Base-by-base conservation (phyloP, 2,113 vertebrate genomes). In the Melanerpes aurifrons region DNA sequence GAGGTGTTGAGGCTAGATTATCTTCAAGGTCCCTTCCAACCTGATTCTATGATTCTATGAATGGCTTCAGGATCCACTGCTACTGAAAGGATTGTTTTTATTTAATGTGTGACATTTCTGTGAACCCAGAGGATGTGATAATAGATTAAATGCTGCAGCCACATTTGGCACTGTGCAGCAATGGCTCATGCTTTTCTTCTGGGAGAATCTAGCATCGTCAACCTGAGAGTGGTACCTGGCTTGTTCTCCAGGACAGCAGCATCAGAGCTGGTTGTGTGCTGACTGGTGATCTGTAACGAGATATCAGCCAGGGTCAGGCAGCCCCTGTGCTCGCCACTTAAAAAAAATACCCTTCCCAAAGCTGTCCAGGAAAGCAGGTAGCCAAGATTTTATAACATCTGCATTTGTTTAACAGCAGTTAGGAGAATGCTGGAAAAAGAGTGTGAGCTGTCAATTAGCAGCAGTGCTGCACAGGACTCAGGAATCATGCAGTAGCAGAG, bases 271-370 rank as follows among this genome's bases (percentile, higher is more conserved):
- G 86, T 73, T 79, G 83, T 48, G 37, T 28, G 28, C 68, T 56
- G 50, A 21, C 50, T 40, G 62, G n/a, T 1, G 5, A 26, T 48
- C 67, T 71, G 79, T 72, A 68, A 0, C 1, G 67, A 86, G 29
- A 45, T 66, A 53, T 72, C 90, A 87, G 92, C 86, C 58, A 72
- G 80, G 92, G 86, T 74, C 83, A 90, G 71, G 82, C 81, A 85
- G 78, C 71, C 91, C 77, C 86, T 75, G 62, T 37, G 83, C 80
- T 88, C 73, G 75, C 71, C 64, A 2, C 86, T 57, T 56, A 9
- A 24, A 76, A 70, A 70, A 87, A 70, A 61, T 57, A 66, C 63
- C 79, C 48, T 28, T 29, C 12, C 35, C 69, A 10, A 69, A 53
- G 68, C 59, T 21, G 31, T 21, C 5, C 10, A n/a, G 31, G 35